Conservation (phyloP, 1,140 invertebrate genomes). For the Brachionus angularis region DNA sequence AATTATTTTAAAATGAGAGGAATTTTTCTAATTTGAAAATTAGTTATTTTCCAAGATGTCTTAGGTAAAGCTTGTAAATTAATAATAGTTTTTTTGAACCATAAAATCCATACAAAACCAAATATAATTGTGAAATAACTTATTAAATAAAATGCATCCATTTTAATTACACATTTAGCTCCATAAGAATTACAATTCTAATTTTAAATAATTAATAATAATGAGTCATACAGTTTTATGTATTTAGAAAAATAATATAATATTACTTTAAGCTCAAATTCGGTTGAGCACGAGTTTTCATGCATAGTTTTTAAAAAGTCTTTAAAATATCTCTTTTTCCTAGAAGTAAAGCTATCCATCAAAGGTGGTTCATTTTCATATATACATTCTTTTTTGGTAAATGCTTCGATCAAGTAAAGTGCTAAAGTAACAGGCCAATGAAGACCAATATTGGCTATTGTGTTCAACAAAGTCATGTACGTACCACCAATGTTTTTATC, state of each 20-base stretch:
- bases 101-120: conserved; percentile 1
- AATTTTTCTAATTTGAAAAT: neutral
- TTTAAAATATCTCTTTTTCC: conserved; percentile 1
- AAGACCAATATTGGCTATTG: conserved; percentile 80
- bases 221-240: too few relatives aligned
- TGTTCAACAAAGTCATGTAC: conserved; percentile 98
- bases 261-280: conserved; percentile 16
- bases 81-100: neutral
- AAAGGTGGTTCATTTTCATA: neutral
- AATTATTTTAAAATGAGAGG: too few relatives aligned
- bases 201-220: too few relatives aligned
- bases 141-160: conserved; percentile 28
- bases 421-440: neutral
- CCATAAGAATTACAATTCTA: conserved; percentile 23
- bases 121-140: neutral
- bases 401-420: neutral
- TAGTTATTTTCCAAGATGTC: neutral
- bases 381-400: neutral
- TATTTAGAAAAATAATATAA: neutral
- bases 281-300: neutral
- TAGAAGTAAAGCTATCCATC: neutral
- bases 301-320: neutral
- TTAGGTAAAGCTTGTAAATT: conserved; percentile 1
- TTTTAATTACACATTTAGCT: neutral
- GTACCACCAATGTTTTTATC: conserved; percentile 85